phyloP scores from a whole-genome alignment of 2,113 vertebrate genomes.

The Nibea coibor region DNA sequence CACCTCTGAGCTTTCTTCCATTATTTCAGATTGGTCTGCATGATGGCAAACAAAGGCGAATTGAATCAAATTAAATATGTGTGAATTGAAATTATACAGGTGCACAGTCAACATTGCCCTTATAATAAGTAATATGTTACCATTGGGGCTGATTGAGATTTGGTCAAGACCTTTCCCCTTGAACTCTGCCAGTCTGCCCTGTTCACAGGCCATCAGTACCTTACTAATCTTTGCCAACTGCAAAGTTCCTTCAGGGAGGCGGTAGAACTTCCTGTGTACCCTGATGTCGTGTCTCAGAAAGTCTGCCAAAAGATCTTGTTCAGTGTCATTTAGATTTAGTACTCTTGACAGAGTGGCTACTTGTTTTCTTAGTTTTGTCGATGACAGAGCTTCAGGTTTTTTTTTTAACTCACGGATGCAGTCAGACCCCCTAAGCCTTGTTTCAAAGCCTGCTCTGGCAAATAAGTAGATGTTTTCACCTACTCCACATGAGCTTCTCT shows the following conservation, averaged over 20 bases:
- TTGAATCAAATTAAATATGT: too few species aligned
- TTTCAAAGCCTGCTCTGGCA: too few species aligned
- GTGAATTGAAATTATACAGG: too few species aligned
- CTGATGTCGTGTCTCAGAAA: slow-evolving; percentile 41
- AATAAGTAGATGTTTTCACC: too few species aligned
- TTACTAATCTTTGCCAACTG: slow-evolving; percentile 38
- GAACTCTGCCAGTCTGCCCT: slow-evolving; percentile 18
- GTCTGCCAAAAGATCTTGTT: slow-evolving; percentile 28
- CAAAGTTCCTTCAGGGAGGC: slow-evolving; percentile 26
- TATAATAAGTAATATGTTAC: too few species aligned
- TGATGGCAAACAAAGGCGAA: too few species aligned
- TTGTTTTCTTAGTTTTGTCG: slow-evolving; percentile 38
- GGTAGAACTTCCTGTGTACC: slow-evolving; percentile 37
- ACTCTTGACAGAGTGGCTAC: slow-evolving; percentile 34
- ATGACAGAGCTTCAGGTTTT: slow-evolving; percentile 4
- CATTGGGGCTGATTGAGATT: background rate
- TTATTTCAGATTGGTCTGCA: too few species aligned
- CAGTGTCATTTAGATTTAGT: slow-evolving; percentile 32
- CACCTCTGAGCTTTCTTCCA: too few species aligned
- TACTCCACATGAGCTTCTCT: too few species aligned
- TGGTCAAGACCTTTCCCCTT: slow-evolving; percentile 29
- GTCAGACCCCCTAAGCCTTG: too few species aligned
- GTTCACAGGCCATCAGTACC: slow-evolving; percentile 17
- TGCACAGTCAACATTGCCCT: too few species aligned
- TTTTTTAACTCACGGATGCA: too few species aligned